Evolutionary conservation across 2,888 invertebrate genomes (phyloP).

Genomic region (Agriopis marginaria): DNA sequence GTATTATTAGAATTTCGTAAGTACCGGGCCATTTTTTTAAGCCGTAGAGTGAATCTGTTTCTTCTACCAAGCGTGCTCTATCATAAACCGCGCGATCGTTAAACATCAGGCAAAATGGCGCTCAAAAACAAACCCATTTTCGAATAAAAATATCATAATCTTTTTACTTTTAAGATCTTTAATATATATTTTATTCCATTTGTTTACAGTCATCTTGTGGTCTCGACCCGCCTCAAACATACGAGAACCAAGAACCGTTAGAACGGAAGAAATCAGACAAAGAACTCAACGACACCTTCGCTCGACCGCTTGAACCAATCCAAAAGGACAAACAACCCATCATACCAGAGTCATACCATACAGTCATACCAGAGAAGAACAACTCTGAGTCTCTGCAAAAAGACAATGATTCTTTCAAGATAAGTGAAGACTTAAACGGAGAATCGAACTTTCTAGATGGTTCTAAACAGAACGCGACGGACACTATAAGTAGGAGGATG

Average conservation of each 20-base stretch:
- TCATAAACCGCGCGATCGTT: neutral
- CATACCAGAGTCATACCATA: conserved; percentile 51
- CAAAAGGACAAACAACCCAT: conserved; percentile 65
- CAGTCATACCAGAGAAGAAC: conserved; percentile 65
- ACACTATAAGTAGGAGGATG: conserved; percentile 51
- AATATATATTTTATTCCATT: neutral
- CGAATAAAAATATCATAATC: too few species aligned
- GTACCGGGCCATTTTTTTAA: too few species aligned
- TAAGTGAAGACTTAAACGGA: conserved; percentile 66
- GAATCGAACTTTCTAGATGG: conserved; percentile 68
- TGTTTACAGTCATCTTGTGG: conserved; percentile 70
- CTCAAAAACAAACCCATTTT: too few species aligned
- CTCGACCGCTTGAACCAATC: conserved; percentile 59
- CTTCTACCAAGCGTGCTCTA: too few species aligned
- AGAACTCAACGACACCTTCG: conserved; percentile 72
- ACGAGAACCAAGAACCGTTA: conserved; percentile 75
- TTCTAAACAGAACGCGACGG: conserved; percentile 66
- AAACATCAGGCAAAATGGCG: too few species aligned
- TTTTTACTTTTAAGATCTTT: too few species aligned
- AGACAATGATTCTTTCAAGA: conserved; percentile 67
- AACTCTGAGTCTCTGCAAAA: conserved; percentile 63
- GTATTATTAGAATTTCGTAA: too few species aligned
- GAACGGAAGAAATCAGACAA: conserved; percentile 71
- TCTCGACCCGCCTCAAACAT: conserved; percentile 74
- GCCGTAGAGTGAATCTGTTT: too few species aligned